Conservation (phyloP, 1,140 invertebrate species). For the Periplaneta americana region DNA sequence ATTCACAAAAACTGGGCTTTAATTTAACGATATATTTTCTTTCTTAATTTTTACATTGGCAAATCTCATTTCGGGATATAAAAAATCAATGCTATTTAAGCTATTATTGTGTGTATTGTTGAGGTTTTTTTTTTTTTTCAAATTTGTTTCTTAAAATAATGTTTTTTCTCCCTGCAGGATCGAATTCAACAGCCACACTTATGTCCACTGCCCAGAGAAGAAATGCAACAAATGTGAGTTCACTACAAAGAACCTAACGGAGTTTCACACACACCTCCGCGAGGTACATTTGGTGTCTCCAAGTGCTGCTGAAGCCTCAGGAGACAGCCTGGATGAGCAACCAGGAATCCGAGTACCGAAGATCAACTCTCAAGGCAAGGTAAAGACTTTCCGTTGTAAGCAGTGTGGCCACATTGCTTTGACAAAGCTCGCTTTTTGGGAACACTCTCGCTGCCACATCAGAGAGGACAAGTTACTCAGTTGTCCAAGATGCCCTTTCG, state of each 20-base stretch:
- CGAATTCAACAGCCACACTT: slow-evolving; percentile 46
- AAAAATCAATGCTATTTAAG: no score
- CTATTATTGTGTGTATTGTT: no score
- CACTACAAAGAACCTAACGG: slow-evolving; percentile 48
- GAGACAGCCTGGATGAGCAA: slow-evolving; percentile 46
- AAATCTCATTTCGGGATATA: no score
- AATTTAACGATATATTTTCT: neutral
- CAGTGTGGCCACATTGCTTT: slow-evolving; percentile 79
- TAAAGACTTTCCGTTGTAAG: slow-evolving; percentile 89
- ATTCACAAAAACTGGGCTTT: no score
- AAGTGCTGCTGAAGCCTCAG: slow-evolving; percentile 17
- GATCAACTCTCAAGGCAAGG: slow-evolving; percentile 74
- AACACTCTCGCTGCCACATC: slow-evolving; percentile 86
- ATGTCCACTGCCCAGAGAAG: slow-evolving; percentile 42
- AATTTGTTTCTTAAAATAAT: neutral
- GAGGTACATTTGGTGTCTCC: slow-evolving; percentile 29
- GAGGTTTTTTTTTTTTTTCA: neutral
- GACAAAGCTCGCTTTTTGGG: slow-evolving; percentile 91
- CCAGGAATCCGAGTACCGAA: slow-evolving; percentile 58
- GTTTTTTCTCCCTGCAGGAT: slow-evolving; percentile 28
- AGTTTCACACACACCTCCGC: slow-evolving; percentile 51
- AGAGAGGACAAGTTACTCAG: slow-evolving; percentile 86
- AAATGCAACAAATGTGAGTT: slow-evolving; percentile 52
- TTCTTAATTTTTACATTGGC: neutral
- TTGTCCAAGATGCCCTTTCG: slow-evolving; percentile 92